Evolutionary conservation across 2,113 vertebrate genomes (phyloP).

Genomic region (Egretta garzetta): DNA sequence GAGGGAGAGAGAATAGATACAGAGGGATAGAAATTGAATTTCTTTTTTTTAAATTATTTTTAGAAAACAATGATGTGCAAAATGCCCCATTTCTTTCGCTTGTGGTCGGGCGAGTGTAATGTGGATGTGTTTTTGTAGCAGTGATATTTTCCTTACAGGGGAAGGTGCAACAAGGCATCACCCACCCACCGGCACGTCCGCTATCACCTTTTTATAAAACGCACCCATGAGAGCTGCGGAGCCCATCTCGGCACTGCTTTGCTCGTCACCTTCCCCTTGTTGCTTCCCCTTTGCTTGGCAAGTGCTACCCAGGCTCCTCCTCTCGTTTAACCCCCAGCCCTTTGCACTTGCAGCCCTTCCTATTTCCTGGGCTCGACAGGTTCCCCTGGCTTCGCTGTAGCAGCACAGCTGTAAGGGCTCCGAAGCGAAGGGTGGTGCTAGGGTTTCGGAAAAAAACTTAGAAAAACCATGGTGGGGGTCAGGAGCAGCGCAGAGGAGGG

Average conservation of each 20-base stretch:
- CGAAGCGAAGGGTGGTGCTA: rapidly evolving
- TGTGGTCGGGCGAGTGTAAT: rapidly evolving
- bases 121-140: neutral
- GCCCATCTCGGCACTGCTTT: neutral
- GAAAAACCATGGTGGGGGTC: neutral
- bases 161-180: neutral
- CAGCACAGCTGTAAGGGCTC: neutral
- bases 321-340: neutral
- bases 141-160: neutral
- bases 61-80: rapidly evolving
- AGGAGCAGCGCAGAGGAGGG: rapidly evolving
- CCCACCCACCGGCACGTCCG: neutral
- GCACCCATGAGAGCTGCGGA: rapidly evolving
- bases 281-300: neutral
- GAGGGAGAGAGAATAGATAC: neutral
- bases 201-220: neutral
- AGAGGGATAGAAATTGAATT: neutral
- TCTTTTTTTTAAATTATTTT: neutral
- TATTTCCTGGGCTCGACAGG: rapidly evolving
- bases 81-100: neutral
- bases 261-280: neutral
- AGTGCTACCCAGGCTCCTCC: neutral
- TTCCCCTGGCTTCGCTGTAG: neutral
- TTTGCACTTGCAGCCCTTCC: neutral
- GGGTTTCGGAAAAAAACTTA: neutral